phyloP scores from a whole-genome alignment of 2,888 invertebrate genomes.

The Agapetus fuscipes region DNA sequence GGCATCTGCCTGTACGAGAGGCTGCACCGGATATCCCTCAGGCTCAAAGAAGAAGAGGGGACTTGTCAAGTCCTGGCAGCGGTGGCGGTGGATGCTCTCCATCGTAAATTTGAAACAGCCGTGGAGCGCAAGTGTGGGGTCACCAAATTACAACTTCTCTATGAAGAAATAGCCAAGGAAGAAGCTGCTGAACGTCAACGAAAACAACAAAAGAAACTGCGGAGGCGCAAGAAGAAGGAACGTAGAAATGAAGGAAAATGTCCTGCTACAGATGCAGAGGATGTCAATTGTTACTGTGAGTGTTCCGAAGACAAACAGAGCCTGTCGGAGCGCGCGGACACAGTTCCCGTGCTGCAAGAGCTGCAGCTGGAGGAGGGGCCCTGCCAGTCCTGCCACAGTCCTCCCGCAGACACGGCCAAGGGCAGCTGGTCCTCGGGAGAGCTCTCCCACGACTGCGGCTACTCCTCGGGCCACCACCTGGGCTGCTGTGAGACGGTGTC shows the following conservation, averaged over 20 bases:
- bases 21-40: conserved; percentile 75
- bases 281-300: conserved; percentile 35
- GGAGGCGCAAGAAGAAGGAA: conserved; percentile 67
- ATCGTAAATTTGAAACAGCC: conserved; percentile 82
- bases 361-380: conserved; percentile 30
- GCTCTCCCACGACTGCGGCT: conserved; percentile 76
- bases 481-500: conserved; percentile 59
- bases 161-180: conserved; percentile 79
- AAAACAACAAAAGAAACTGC: conserved; percentile 78
- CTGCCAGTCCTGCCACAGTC: conserved; percentile 42
- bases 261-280: conserved; percentile 26
- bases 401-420: conserved; percentile 29
- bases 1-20: conserved; percentile 90
- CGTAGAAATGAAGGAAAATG: conserved; percentile 34
- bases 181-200: conserved; percentile 77
- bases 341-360: conserved; percentile 33
- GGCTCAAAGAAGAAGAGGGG: conserved; percentile 83
- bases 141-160: conserved; percentile 78
- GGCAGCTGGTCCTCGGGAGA: conserved; percentile 55
- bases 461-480: conserved; percentile 76
- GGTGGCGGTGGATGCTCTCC: conserved; percentile 76
- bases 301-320: conserved; percentile 31
- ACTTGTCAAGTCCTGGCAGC: conserved; percentile 91
- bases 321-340: conserved; percentile 29
- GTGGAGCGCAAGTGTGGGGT: conserved; percentile 84